A percentile compares a stretch with the other conserved stretches of the same genome.
phyloP scores from a whole-genome alignment of 2,113 vertebrate genomes.

The Bungarus multicinctus region DNA sequence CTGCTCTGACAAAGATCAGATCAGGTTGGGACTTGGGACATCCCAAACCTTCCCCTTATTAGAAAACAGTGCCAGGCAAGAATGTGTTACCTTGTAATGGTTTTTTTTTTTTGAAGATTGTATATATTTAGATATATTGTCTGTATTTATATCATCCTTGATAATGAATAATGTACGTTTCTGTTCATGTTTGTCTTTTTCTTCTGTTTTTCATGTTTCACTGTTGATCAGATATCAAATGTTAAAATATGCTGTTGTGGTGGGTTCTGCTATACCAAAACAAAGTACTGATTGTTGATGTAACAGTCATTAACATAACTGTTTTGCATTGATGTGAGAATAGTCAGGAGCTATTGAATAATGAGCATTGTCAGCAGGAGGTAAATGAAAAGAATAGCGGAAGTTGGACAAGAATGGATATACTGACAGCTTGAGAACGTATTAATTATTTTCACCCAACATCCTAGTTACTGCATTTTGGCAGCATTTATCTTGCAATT shows the following conservation, averaged over 20 bases:
- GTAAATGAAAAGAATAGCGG: slow-evolving; percentile 25
- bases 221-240: slow-evolving; percentile 19
- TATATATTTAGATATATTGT: neutral
- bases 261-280: slow-evolving; percentile 9
- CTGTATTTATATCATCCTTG: neutral
- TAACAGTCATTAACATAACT: slow-evolving; percentile 20
- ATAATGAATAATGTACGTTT: neutral
- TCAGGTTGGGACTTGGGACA: neutral
- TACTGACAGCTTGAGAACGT: slow-evolving; percentile 7
- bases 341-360: slow-evolving; percentile 24
- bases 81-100: neutral
- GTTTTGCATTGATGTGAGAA: slow-evolving; percentile 29
- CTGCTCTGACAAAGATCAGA: neutral
- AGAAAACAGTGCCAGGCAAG: neutral
- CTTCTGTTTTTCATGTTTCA: neutral
- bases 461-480: neutral
- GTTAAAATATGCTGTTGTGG: slow-evolving; percentile 18
- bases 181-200: neutral
- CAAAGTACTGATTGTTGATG: slow-evolving; percentile 27
- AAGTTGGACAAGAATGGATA: slow-evolving; percentile 11
- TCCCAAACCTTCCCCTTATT: neutral
- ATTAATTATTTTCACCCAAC: slow-evolving; percentile 21
- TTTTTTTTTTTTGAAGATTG: neutral
- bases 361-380: slow-evolving; percentile 30
- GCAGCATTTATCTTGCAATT: neutral